Evolutionary conservation across 1,140 invertebrate genomes (phyloP), one percentile per base, ranked within the genome.

Genomic region (Choristoneura fumiferana): DNA sequence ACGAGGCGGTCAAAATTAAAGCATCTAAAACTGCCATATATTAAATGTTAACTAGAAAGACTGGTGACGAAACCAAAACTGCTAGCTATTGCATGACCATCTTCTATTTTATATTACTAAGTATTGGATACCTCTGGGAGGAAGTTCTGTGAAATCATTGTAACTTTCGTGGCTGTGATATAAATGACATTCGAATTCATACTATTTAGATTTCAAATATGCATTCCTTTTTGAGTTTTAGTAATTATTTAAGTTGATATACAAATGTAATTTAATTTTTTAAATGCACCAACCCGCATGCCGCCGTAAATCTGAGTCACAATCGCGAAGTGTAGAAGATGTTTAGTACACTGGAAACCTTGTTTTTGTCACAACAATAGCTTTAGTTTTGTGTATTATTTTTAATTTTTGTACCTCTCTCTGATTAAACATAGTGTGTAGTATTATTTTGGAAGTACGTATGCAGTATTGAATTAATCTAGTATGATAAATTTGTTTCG

Each of bases 151-250:
- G 22, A 49, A 22, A 5, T 18, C 43, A 49, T 17, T 49, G 15
- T 10, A 43, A 49, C 17, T 22, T 45, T 45, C 22, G 43, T 33
- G 43, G 43, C 43, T 49, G 43, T 49, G 43, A 49, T 29, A 29
- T 49, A 49, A 18, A 22, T 12, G 43, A 49, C 43, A 49, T 49
- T 49, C 43, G 43, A 22, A 49, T 33, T 49, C 8, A 37, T 37
- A 22, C 40, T 22, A 14, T 22, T 29, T 18, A 22, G 43, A 22
- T 49, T 49, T 29, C 17, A 49, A 49, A 29, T 17, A 22, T 49
- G 12, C 43, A 49, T 49, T 49, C 43, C 43, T n/a, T 22, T 18
- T 17, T 49, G 22, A 33, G 9, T 49, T 49, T 49, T 29, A 49
- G 40, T 29, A 12, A n/a, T 43, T n/a, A 17, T 18, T 43, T 17